phyloP scores from a whole-genome alignment of 2,888 invertebrate species.

The Catocala nupta region DNA sequence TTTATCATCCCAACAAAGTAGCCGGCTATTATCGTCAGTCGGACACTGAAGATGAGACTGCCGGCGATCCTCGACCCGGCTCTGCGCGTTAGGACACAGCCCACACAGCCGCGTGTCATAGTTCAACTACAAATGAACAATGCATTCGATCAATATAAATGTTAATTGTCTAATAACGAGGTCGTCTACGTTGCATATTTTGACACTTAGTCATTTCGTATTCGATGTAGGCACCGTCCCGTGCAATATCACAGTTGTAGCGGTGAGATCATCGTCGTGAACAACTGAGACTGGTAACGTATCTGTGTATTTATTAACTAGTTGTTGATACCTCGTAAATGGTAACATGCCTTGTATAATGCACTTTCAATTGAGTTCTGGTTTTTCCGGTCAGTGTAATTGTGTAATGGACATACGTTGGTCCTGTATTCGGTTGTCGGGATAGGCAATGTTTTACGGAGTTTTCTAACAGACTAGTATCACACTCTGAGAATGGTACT shows the following conservation, averaged over 20 bases:
- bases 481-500: too few species aligned
- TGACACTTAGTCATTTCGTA: conserved; percentile 29
- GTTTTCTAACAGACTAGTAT: too few species aligned
- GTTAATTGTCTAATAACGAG: conserved; percentile 36
- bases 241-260: conserved; percentile 26
- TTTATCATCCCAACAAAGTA: conserved; percentile 93
- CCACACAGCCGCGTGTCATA: conserved; percentile 81
- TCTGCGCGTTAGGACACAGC: conserved; percentile 74
- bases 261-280: conserved; percentile 24
- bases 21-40: conserved; percentile 74
- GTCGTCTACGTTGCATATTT: conserved; percentile 31
- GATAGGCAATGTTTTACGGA: too few species aligned
- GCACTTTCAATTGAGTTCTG: neutral
- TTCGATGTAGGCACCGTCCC: conserved; percentile 11
- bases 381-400: neutral
- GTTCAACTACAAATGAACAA: conserved; percentile 87
- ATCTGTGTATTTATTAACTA: conserved; percentile 5
- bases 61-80: conserved; percentile 66
- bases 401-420: too few species aligned
- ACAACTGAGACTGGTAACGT: conserved; percentile 8
- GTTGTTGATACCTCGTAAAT: conserved; percentile 1
- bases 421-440: too few species aligned
- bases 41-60: conserved; percentile 67
- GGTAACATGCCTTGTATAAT: neutral
- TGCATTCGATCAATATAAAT: conserved; percentile 38